Evolutionary conservation across 2,888 invertebrate genomes (phyloP).

Genomic region (Adineta ricciae): DNA sequence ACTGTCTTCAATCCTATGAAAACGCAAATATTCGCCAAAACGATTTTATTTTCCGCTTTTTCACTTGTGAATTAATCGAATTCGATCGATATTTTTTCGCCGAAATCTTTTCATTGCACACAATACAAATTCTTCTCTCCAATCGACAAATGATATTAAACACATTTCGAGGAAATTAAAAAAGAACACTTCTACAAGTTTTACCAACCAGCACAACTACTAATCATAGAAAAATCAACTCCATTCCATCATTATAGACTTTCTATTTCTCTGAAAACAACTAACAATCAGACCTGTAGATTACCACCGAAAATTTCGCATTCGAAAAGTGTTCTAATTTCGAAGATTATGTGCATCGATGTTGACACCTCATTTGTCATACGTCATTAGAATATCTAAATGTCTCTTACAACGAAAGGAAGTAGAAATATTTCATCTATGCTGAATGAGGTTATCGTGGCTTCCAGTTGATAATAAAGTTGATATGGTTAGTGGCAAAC

Average conservation of each 20-base stretch:
- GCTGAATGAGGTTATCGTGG: not conserved
- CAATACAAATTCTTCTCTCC: no score
- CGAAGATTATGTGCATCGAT: not conserved
- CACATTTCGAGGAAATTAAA: no score
- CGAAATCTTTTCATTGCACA: no score
- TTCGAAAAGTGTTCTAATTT: not conserved
- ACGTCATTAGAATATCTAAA: not conserved
- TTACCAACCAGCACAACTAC: no score
- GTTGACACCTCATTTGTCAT: not conserved
- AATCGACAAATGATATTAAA: no score
- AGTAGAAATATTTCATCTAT: not conserved
- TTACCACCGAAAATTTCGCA: not conserved
- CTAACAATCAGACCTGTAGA: not conserved
- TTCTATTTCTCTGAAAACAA: no score
- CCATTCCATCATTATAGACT: no score
- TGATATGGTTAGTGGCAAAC: not conserved
- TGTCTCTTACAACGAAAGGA: not conserved
- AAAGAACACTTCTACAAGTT: no score
- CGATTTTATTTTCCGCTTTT: not conserved
- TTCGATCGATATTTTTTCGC: not conserved
- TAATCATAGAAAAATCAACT: no score
- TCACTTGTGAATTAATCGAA: not conserved
- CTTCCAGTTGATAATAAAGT: not conserved
- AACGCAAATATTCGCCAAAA: not conserved
- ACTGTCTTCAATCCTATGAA: not conserved